Base-by-base conservation (phyloP, 2,797 vertebrate species). In the Notolabrus celidotus region DNA sequence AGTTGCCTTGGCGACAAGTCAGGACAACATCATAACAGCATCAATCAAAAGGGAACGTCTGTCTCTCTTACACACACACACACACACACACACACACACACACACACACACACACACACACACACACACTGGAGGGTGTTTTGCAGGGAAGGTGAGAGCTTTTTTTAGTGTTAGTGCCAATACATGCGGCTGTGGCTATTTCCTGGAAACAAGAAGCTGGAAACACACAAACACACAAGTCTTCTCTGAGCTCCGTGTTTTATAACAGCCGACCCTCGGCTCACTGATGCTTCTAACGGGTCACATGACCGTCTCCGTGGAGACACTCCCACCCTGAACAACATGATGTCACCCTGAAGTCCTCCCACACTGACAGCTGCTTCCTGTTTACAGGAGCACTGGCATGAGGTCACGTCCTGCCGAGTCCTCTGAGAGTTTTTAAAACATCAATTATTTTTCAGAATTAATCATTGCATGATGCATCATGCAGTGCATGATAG, bases 1-100 rank as follows among this genome's bases (percentile, higher is more conserved):
- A 17, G 79, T 88, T 83, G 31, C 72, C 70, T 5, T 3, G 16
- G 69, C 43, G 74, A 88, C 82, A 0, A 22, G 17, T 31, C 51
- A 52, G 6, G 17, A 77, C 74, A 88, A 84, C 82, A 84, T 68
- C 79, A 80, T 50, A 88, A 86, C 84, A 86, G 23, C 3, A 12
- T 79, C 67, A 71, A 73, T 84, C 74, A 75, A 59, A 52, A 52
- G 60, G 73, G 78, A 79, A 67, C 29, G 4, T 31, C 29, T 7
- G 54, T 72, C 52, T 34, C 36, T 25, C 25, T 45, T 9, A 7
- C 22, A 7, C 20, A 25, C 45, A 15, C 45, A 23, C 2, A 8
- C 4, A 15, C 45, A 15, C 20, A 7, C 11, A 6, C 20, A 47
- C 45, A 23, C 42, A 20, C 42, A 20, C 42, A 41, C 39, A 42